Percentiles rank a stretch among this genome's conserved stretches.
Evolutionary conservation across 2,888 invertebrate species (phyloP).

Genomic region (Neoscelio sp.): DNA sequence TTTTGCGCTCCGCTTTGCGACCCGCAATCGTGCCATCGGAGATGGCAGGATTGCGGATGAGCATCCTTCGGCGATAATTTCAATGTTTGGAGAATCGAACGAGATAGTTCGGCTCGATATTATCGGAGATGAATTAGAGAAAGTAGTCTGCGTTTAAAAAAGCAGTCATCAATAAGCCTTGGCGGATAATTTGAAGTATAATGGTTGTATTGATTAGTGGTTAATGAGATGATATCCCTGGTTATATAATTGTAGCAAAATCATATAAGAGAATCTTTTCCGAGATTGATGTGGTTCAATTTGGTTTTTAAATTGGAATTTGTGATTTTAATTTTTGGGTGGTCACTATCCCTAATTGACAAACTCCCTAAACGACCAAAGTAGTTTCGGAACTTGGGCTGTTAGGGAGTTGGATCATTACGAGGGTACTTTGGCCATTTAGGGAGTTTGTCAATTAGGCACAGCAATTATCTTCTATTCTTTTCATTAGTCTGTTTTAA

Average conservation of each 20-base stretch:
- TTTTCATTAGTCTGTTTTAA: background rate
- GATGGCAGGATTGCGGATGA: no score
- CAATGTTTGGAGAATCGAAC: background rate
- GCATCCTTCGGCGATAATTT: conserved; percentile 23
- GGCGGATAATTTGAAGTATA: no score
- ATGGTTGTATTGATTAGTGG: no score
- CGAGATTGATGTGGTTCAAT: no score
- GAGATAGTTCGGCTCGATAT: background rate
- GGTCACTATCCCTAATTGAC: conserved; percentile 38
- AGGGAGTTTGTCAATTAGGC: conserved; percentile 39
- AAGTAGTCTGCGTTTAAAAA: no score
- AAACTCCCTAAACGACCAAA: conserved; percentile 28
- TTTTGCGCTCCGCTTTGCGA: conserved; percentile 25
- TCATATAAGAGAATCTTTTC: background rate
- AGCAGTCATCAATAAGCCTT: no score
- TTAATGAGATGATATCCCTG: no score
- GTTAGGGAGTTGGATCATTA: conserved; percentile 53
- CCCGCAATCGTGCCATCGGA: conserved; percentile 18
- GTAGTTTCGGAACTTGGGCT: conserved; percentile 46
- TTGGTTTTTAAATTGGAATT: conserved; percentile 38
- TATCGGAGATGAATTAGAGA: no score
- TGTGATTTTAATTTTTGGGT: conserved; percentile 6
- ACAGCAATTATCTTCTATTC: conserved; percentile 12
- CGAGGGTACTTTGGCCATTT: conserved; percentile 20
- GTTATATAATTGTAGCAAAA: background rate